Base-by-base conservation (phyloP, 2,113 vertebrate species). In the Labrus mixtus region DNA sequence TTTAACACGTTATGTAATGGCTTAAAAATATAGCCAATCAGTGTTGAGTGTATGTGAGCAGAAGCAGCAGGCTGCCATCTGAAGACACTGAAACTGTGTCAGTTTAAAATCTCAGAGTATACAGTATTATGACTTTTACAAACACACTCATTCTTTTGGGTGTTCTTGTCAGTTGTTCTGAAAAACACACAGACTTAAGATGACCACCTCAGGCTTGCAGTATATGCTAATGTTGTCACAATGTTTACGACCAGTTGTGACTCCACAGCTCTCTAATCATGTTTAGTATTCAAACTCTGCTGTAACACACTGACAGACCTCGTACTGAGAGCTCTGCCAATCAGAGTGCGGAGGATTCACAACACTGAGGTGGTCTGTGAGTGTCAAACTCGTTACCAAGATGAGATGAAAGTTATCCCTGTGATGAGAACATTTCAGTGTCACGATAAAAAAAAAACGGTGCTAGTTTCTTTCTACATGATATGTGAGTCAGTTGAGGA, bases 1-100 rank as follows among this genome's bases (percentile, higher is more conserved):
- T 89, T 89, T 81, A 86, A 83, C 81, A 67, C 64, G 54, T 88
- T 90, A 87, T 83, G 85, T 82, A 91, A 91, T 89, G 58, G 59
- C 81, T 87, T 86, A 89, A 83, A 87, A 86, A 91, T 90, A 88
- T 79, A 88, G 73, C 71, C 81, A 84, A 83, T 84, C 78, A 66
- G 74, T 79, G 81, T 56, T 76, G 43, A 57, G 85, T 70, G 33
- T 56, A 22, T 81, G 68, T 41, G 73, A 67, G 68, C 85, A 59
- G 65, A 7, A 50, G 56, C 48, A 55, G 73, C 76, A 55, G 73
- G 10, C 29, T 55, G 45, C 50, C 50, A 29, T 72, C 68, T 68
- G 78, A 78, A 84, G 81, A 71, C 57, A 71, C 15, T 66, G 19
- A 65, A 84, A 76, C 37, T 75, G 58, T 74, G 68, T 82, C 68